Base-by-base conservation (phyloP, 2,113 vertebrate genomes). In the Rhagologus leucostigma region DNA sequence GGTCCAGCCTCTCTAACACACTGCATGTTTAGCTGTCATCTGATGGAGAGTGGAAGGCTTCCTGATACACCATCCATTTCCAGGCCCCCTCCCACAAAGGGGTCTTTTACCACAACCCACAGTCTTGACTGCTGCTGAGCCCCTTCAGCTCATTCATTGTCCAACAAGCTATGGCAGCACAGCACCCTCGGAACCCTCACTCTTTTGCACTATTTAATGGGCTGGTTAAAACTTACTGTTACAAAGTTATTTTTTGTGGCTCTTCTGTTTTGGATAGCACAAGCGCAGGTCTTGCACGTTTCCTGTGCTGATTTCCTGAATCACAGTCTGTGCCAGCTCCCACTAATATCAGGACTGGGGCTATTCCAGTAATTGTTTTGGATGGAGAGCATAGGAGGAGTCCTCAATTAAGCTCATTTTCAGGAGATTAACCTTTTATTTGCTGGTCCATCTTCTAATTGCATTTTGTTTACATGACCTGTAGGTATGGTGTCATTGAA, bases 291-390 rank as follows among this genome's bases (percentile, higher is more conserved):
- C 57, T 55, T 95, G 57, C 29, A 73, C 67, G 80, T 85, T 96
- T 97, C 93, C 95, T 87, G 87, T 91, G 79, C 50, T 37, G 47
- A 20, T 94, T 96, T 97, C 93, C 96, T 80, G 90, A 35, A 35
- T 50, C 39, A 7, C 23, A 83, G 15, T 42, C 55, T 70, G 70
- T 93, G 93, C 92, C 93, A 96, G 55, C 11, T 93, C 57, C 42
- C 20, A 46, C 59, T 46, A 68, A 46, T 53, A 93, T 83, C 69
- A 87, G 78, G 46, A 50, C 50, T 87, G 78, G 24, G 70, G 30
- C 79, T 49, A 63, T 96, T 96, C 95, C 94, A 94, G 93, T 87
- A 80, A 96, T 97, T 97, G 95, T 97, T 96, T 68, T 52, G 84
- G 39, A 83, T 62, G 13, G 32, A 90, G 46, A 77, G 17, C 19